Percentiles rank a stretch among this genome's conserved stretches.
These are phyloP conservation scores for Orthosia cruda DNA, from an alignment of 2,888 invertebrate genomes.

Conservation along the genomic window DNA sequence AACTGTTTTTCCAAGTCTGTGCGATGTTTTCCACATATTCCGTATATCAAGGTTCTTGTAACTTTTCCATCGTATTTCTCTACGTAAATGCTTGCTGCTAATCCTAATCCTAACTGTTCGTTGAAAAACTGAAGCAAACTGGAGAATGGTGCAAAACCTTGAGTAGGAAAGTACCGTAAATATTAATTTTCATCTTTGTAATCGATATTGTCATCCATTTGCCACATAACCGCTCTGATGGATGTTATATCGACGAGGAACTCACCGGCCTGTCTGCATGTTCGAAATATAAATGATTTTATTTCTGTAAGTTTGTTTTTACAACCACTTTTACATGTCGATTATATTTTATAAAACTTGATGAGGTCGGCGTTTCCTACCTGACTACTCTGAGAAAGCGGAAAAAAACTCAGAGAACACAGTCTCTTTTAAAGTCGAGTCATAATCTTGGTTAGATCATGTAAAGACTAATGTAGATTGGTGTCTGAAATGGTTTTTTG, in stretches of 20 bases:
- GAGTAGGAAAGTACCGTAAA: conserved; percentile 78
- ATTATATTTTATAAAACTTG: no score
- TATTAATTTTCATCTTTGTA: conserved; percentile 81
- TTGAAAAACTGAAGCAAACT: conserved; percentile 81
- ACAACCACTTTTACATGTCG: no score
- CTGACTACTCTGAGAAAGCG: no score
- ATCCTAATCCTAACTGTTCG: conserved; percentile 67
- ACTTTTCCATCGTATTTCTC: conserved; percentile 52
- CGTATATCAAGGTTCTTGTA: conserved; percentile 41
- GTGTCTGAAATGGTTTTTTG: no score
- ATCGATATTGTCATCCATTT: conserved; percentile 87
- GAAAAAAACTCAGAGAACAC: no score
- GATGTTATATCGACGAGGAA: conserved; percentile 79
- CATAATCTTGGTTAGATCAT: no score
- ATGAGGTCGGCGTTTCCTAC: no score
- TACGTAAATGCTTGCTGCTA: conserved; percentile 73
- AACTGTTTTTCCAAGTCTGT: background rate
- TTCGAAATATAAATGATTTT: background rate
- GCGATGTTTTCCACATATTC: conserved; percentile 33
- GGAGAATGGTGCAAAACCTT: conserved; percentile 79
- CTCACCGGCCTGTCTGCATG: conserved; percentile 73
- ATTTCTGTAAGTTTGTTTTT: no score
- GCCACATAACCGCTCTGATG: conserved; percentile 81
- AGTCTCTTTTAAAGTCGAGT: no score
- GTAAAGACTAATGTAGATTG: no score